Evolutionary conservation across 35 echinoderm and acorn worm genomes (phyloP).

Genomic region (Lytechinus pictus): DNA sequence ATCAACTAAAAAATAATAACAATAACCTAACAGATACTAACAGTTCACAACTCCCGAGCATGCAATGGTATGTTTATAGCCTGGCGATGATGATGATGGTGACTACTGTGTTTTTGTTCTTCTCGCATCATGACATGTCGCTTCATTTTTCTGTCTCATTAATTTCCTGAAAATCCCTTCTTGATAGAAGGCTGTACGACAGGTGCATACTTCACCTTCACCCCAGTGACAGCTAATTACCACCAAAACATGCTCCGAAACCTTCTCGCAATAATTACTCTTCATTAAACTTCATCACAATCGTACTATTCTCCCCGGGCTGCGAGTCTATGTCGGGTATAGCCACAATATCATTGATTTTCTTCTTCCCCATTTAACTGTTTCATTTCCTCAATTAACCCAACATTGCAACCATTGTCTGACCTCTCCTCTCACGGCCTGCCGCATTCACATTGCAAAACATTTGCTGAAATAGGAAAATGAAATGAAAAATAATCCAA

Average conservation of each 20-base stretch:
- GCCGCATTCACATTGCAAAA: neutral
- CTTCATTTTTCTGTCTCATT: constrained; percentile 36
- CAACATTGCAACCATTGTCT: neutral
- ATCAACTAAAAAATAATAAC: neutral
- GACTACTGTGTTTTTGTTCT: constrained; percentile 46
- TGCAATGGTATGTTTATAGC: neutral
- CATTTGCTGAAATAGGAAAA: neutral
- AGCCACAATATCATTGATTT: neutral
- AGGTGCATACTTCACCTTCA: constrained; percentile 53
- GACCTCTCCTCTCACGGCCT: neutral
- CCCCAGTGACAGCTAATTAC: constrained; percentile 41
- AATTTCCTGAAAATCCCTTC: constrained; percentile 47
- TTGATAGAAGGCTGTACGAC: constrained; percentile 18
- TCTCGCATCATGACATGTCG: constrained; percentile 16
- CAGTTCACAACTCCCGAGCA: constrained; percentile 8
- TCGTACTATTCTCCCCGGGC: neutral
- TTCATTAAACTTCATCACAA: constrained; percentile 36
- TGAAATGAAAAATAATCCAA: neutral
- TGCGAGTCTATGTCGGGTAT: neutral
- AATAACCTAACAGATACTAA: constrained; percentile 21
- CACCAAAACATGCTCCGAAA: constrained; percentile 40
- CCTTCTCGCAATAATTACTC: neutral
- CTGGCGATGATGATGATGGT: neutral
- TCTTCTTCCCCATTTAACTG: constrained; percentile 21
- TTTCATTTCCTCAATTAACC: constrained; percentile 41